A percentile compares a stretch with the other conserved stretches of the same genome.
Conservation (phyloP, 2,888 invertebrate species). For the Crossocerus cetratus region DNA sequence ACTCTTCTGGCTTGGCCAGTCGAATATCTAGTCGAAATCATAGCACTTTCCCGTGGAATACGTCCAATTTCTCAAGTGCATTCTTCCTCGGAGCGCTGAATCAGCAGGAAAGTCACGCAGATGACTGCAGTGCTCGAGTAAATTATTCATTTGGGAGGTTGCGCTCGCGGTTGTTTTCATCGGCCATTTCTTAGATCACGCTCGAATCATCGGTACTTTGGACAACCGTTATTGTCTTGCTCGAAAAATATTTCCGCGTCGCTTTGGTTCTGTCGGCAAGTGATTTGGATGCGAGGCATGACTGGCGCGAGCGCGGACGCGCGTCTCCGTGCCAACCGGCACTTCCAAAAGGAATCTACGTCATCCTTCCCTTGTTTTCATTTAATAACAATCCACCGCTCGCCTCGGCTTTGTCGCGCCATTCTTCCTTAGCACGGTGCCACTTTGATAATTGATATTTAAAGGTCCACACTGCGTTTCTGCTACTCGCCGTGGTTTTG, state of each 20-base stretch:
- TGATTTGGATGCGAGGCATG: constrained; percentile 36
- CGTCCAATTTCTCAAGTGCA: neutral
- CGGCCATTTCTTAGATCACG: constrained; percentile 17
- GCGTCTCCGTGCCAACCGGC: constrained; percentile 25
- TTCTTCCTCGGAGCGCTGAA: no score
- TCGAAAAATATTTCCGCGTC: constrained; percentile 37
- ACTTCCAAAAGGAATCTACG: constrained; percentile 28
- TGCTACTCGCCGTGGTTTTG: constrained; percentile 24
- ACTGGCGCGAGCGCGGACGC: constrained; percentile 6
- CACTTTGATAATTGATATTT: neutral
- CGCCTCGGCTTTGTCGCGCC: constrained; percentile 11
- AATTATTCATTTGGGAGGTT: no score
- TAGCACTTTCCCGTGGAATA: neutral
- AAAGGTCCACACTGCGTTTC: constrained; percentile 24
- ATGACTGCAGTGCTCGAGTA: no score
- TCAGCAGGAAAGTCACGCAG: no score
- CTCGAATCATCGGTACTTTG: neutral
- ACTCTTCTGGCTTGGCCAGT: no score
- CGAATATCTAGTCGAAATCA: no score
- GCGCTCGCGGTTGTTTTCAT: constrained; percentile 6
- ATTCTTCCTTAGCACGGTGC: constrained; percentile 10
- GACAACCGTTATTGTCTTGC: constrained; percentile 27
- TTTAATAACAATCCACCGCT: constrained; percentile 13
- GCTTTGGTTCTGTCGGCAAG: constrained; percentile 5
- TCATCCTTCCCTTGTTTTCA: constrained; percentile 21